Evolutionary conservation across 2,797 vertebrate genomes (phyloP), one percentile per base, ranked within the genome.

Genomic region (Mastacembelus armatus): DNA sequence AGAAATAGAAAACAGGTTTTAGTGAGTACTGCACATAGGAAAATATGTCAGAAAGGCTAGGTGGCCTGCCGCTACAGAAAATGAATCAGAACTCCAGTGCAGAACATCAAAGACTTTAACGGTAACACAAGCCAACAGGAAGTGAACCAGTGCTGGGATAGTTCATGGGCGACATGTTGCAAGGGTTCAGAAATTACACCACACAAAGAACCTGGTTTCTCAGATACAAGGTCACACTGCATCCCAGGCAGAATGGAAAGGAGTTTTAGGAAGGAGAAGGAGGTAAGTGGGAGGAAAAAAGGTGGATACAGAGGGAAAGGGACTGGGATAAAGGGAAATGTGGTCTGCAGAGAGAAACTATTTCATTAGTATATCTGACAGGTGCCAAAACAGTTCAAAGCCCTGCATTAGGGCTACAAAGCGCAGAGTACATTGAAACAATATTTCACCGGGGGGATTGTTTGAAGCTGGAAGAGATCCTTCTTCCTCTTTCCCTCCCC

Each of bases 351-450:
- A 55, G 67, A 80, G 54, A 82, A 86, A 84, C 55, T 72, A 78
- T 85, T 84, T 82, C 71, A 81, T 89, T 80, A 76, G 77, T 60
- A 68, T 73, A 82, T 73, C 73, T 88, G 90, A 88, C 88, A 87
- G 85, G 82, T 90, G 88, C 78, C 86, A 90, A 89, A 88, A 82
- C 65, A 77, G 81, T 86, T 86, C 82, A 89, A 88, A 86, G 83
- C 56, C 22, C n/a, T 1, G 62, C 51, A 84, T 87, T 80, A 74
- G 51, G 59, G 72, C 73, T 83, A 81, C 80, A 88, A 84, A 86
- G 76, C 77, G 78, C 74, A 85, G 79, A 84, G 75, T 70, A 69
- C 84, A 86, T 9, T 68, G 67, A 85, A 83, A 87, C 84, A 81
- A 84, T 89, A 88, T 83, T 83, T 84, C 80, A 90, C 74, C 14